Evolutionary conservation across 2,888 invertebrate species (phyloP).

Genomic region (Amphimallon solstitiale): DNA sequence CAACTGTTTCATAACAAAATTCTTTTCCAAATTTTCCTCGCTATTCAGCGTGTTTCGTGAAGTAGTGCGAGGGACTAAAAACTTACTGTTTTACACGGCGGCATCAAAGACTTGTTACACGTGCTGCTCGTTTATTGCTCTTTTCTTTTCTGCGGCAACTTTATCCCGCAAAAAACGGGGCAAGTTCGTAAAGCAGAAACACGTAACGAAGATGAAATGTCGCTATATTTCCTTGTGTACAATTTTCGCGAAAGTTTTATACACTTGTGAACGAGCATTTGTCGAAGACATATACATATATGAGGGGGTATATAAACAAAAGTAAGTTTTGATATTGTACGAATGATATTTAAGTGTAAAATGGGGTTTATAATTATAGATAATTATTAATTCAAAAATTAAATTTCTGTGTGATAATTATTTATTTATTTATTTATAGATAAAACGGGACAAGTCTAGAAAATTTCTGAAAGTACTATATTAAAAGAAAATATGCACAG

Average conservation of each 20-base stretch:
- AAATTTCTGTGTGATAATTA: no score
- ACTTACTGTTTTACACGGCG: background rate
- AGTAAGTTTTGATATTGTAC: background rate
- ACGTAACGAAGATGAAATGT: constrained; percentile 19
- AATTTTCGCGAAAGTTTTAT: constrained; percentile 22
- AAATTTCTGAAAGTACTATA: no score
- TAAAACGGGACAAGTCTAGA: no score
- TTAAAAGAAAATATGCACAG: no score
- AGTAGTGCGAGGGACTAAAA: background rate
- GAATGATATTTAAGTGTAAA: no score
- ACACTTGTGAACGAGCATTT: constrained; percentile 18
- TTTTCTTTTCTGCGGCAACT: constrained; percentile 3
- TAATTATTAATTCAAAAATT: no score
- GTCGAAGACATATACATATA: constrained; percentile 1
- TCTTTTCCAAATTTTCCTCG: background rate
- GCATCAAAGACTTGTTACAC: constrained; percentile 15
- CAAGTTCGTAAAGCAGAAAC: background rate
- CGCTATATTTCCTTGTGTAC: constrained; percentile 1
- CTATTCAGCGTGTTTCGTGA: background rate
- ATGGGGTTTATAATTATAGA: no score
- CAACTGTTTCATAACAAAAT: no score
- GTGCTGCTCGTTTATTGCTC: constrained; percentile 17
- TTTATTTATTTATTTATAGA: no score
- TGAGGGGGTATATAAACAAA: background rate
- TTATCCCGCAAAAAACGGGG: constrained; percentile 17